Base-by-base conservation (phyloP, 2,113 vertebrate species). In the Carassius gibelio region DNA sequence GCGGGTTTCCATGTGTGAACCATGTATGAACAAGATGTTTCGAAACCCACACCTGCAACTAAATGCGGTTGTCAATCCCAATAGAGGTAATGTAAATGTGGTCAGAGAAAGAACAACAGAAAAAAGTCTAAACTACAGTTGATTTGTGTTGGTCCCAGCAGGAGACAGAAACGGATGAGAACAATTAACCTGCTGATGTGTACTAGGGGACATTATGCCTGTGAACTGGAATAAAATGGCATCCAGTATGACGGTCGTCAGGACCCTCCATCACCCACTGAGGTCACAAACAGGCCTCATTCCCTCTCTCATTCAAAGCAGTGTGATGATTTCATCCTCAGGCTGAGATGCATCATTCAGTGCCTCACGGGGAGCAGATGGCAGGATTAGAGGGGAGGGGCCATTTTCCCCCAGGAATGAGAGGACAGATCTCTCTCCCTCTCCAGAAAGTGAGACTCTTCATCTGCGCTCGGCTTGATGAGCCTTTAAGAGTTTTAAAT, bases 301-400 rank as follows among this genome's bases (percentile, higher is more conserved):
- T 30, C 30, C 79, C 4, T 45, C 62, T 81, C 79, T 50, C 45
- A 81, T 81, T 69, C 45, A 45, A 10, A 62, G 42, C 26, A 42
- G 1, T 52, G 23, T 69, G 79, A 66, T 81, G 80, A 81, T 69
- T 69, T 81, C 80, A 55, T 81, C 80, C 48, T 81, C 42, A 52
- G 80, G 80, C 64, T 81, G 64, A 81, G 64, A 66, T 81, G 80
- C 78, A 81, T 81, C 78, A 81, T 81, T 81, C 78, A 81, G 78
- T 30, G 57, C 64, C 80, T 81, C 75, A 77, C 17, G 19, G 71
- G 83, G 74, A 84, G 75, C 83, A 84, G 83, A 84, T 84, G 74
- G 83, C 61, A 36, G 13, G 42, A 75, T 52, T n/a, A 84, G 71
- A 76, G 23, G n/a, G 61, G 45, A 45, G 30, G 55, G 38, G 23